These are phyloP conservation scores for Atractosteus spatula DNA, from an alignment of 2,113 vertebrate genomes.

Conservation along the genomic window DNA sequence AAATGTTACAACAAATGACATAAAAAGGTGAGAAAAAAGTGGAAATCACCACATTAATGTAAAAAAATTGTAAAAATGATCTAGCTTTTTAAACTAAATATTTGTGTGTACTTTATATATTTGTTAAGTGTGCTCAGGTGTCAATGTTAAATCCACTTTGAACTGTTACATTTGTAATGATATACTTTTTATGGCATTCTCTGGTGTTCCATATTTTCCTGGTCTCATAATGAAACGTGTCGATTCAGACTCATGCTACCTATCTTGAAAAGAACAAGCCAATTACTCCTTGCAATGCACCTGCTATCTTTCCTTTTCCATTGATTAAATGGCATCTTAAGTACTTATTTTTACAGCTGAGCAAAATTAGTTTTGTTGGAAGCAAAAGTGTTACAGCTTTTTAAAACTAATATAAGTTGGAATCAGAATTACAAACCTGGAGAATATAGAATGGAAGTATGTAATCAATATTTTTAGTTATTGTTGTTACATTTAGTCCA, in stretches of 20 bases:
- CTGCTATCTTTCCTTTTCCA: constrained; percentile 6
- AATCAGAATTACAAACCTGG: neutral
- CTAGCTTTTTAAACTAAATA: too few relatives aligned
- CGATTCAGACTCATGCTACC: constrained; percentile 48
- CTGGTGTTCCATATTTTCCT: constrained; percentile 21
- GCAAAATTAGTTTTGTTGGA: neutral
- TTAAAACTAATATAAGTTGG: neutral
- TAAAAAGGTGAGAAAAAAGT: too few relatives aligned
- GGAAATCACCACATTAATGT: too few relatives aligned
- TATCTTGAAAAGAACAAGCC: constrained; percentile 34
- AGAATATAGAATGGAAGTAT: neutral
- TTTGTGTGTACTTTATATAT: neutral
- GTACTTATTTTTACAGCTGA: neutral
- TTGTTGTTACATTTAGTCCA: too few relatives aligned
- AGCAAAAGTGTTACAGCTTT: neutral
- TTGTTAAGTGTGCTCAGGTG: constrained; percentile 29
- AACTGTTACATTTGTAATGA: neutral
- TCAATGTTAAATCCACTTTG: neutral
- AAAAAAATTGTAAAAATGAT: too few relatives aligned
- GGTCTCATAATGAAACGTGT: constrained; percentile 45
- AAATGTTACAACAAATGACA: too few relatives aligned
- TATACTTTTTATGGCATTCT: neutral
- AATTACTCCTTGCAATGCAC: constrained; percentile 36
- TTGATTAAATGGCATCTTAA: constrained; percentile 22
- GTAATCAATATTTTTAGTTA: neutral